These are phyloP conservation scores for Bombus impatiens DNA, from an alignment of 1,140 invertebrate species.

Conservation along the genomic window DNA sequence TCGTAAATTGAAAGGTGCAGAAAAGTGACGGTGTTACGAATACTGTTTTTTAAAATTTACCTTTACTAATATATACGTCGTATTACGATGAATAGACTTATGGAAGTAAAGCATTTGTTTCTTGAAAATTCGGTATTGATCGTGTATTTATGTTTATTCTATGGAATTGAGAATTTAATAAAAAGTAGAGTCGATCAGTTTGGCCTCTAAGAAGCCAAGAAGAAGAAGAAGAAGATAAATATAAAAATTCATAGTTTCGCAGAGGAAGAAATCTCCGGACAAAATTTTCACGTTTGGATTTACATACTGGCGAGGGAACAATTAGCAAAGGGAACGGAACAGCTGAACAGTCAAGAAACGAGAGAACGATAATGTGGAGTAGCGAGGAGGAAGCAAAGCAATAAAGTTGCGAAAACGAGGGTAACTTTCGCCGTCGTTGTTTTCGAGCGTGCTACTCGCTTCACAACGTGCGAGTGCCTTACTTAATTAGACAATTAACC, in stretches of 20 bases:
- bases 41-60: too few species aligned
- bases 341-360: background rate
- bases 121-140: too few species aligned
- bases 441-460: slow-evolving; percentile 31
- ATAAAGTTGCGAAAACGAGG: slow-evolving; percentile 55
- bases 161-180: too few species aligned
- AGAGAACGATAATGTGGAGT: slow-evolving; percentile 12
- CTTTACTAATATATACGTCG: too few species aligned
- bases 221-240: too few species aligned
- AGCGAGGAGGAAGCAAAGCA: background rate
- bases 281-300: background rate
- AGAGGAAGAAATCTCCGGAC: background rate
- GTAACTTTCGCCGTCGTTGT: slow-evolving; percentile 54
- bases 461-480: slow-evolving; percentile 34
- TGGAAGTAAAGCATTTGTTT: too few species aligned
- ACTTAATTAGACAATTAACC: slow-evolving; percentile 78
- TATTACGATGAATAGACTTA: too few species aligned
- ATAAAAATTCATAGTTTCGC: background rate
- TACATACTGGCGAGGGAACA: background rate
- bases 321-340: slow-evolving; percentile 17
- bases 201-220: too few species aligned
- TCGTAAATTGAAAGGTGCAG: too few species aligned
- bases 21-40: too few species aligned
- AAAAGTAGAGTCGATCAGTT: too few species aligned
- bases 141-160: too few species aligned